Percentiles rank a stretch among this genome's conserved stretches.
phyloP scores from a whole-genome alignment of 1,140 invertebrate species.

The Orchesella cincta region DNA sequence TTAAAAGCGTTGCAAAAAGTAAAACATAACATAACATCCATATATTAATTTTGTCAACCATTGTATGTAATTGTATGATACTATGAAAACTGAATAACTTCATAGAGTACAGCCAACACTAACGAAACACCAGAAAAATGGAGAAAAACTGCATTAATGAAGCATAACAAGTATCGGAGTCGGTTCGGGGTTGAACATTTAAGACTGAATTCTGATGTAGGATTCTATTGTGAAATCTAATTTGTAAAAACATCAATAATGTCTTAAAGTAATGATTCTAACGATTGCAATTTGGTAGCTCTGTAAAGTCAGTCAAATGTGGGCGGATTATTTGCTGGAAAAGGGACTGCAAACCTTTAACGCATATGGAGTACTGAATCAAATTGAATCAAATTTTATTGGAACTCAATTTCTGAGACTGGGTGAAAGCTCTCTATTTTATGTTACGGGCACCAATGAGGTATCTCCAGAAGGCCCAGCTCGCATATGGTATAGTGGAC shows the following conservation, averaged over 20 bases:
- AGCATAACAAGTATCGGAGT: background rate
- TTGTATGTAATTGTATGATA: background rate
- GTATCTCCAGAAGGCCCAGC: background rate
- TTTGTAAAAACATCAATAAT: background rate
- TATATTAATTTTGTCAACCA: background rate
- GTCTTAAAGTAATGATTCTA: background rate
- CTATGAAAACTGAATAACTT: background rate
- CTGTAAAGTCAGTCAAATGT: slow-evolving; percentile 9
- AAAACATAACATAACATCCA: no score
- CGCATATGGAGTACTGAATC: background rate
- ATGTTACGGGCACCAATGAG: background rate
- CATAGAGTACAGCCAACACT: background rate
- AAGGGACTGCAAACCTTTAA: background rate
- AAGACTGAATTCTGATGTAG: background rate
- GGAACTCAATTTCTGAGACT: background rate
- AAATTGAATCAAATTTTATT: background rate
- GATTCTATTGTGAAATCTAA: background rate
- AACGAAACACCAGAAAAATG: background rate
- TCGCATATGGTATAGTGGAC: background rate
- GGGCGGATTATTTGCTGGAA: background rate
- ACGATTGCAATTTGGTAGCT: background rate
- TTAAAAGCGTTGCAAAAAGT: background rate
- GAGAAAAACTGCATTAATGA: background rate
- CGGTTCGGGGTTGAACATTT: background rate
- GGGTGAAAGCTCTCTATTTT: background rate